Base-by-base conservation (phyloP, 2,888 invertebrate species). In the Andrena hattorfiana region DNA sequence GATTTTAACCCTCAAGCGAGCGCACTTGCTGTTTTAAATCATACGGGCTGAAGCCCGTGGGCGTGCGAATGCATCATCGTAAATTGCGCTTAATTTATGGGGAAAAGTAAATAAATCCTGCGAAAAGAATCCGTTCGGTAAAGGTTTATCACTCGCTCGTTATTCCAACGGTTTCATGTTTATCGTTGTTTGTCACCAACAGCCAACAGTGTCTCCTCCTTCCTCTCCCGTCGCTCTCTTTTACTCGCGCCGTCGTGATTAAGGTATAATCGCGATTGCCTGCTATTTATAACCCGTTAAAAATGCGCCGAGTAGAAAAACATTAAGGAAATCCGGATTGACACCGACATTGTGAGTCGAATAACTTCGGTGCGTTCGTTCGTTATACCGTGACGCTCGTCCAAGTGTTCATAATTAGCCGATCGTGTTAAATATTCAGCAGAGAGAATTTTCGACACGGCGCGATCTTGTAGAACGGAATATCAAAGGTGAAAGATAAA, bases 31-130 rank as follows among this genome's bases (percentile, higher is more conserved):
- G 78, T 77, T 79, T 79, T 77, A 79, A 78, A 79, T 69, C 77
- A 77, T 77, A 69, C 76, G 30, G 42, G 63, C 16, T 10, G 48
- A 8, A 20, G 32, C 26, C 68, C 79, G 79, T 79, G 13, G 79
- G 69, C 79, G 78, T 79, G 69, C 32, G 32, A 79, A 69, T 64
- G 63, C 56, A 77, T 20, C 56, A 77, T 48, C 79, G 63, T 79
- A 77, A 79, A 79, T 79, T 69, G 10, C 6, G 48, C 62, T 69
- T 63, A 77, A 79, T 79, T 79, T 79, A 79, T 79, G 69, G 56
- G 32, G 56, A 28, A 79, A 79, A 79, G 77, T 56, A 77, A 77
- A 79, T 79, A 79, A 69, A 79, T 77, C 69, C 77, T 62, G 56
- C 8, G 7, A 48, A 59, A 79, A 77, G 79, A 77, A 77, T 79